A percentile compares a stretch with the other conserved stretches of the same genome.
Conservation (phyloP, 2,797 vertebrate genomes). For the Brachyalestes nurse region DNA sequence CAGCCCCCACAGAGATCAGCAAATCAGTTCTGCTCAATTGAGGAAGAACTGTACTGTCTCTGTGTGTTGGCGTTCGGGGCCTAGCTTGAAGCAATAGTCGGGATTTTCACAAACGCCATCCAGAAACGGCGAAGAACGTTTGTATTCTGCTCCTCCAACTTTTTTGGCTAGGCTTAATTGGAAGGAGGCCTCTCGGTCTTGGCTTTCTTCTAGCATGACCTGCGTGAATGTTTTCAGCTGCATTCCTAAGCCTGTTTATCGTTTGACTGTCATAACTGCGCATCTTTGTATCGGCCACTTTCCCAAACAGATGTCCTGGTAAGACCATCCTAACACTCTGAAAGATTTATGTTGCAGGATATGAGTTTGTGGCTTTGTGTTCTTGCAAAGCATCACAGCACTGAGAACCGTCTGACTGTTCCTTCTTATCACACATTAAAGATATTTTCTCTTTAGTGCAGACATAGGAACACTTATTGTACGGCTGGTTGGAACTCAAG, state of each 20-base stretch:
- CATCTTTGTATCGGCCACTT: not conserved
- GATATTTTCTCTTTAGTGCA: not conserved
- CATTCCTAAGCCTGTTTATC: conserved; percentile 32
- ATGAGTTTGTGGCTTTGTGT: conserved; percentile 3
- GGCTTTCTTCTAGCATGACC: conserved; percentile 18
- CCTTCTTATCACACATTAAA: not conserved
- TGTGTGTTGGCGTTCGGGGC: conserved; percentile 36
- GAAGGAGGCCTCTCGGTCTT: conserved; percentile 22
- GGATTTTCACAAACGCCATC: conserved; percentile 28
- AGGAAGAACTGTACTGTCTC: conserved; percentile 34
- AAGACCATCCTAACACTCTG: not conserved
- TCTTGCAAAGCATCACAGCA: not conserved
- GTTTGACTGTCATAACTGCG: conserved; percentile 25
- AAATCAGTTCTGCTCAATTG: conserved; percentile 57
- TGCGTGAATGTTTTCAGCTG: conserved; percentile 24
- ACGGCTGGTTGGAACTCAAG: not conserved
- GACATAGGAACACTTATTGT: not conserved
- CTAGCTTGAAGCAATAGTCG: conserved; percentile 26
- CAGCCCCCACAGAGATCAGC: conserved; percentile 32
- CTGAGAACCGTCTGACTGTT: not conserved
- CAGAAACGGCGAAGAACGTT: conserved; percentile 13
- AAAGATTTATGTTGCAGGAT: conserved; percentile 9
- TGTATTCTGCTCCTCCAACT: conserved; percentile 31
- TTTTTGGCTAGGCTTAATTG: conserved; percentile 48
- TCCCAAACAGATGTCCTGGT: conserved; percentile 2